Evolutionary conservation across 2,888 invertebrate genomes (phyloP), one percentile per base, ranked within the genome.

Genomic region (Sipha maydis): DNA sequence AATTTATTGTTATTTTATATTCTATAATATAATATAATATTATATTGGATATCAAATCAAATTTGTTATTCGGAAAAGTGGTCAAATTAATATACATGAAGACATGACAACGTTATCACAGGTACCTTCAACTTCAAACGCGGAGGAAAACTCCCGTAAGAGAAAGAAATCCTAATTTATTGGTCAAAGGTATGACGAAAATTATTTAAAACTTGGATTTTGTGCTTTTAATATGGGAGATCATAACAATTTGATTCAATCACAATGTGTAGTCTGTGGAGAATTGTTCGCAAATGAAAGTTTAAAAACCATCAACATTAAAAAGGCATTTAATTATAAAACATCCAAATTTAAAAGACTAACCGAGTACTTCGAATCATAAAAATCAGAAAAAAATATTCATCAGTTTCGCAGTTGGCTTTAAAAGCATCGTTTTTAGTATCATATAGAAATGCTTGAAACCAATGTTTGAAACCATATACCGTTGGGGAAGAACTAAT

Each of bases 181-280:
- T 79, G 79, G 61, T 56, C 34, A 34, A 61, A 79, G 61, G 61
- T 79, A 79, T 79, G 79, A 79, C 61, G 79, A 61, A 61, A 79
- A 79, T 79, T 79, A 67, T 79, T 61, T 61, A 79, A 79, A 38
- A 79, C 61, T 79, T 79, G 56, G 79, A 79, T 79, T 79, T 79
- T 41, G 79, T 61, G 61, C 61, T 61, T 79, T 38, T 76, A 14
- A 76, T 48, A 48, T 76, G n/a, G 76, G 48, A 76, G 11, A 48
- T 76, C 34, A 34, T 4, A 34, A 4, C 34, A 34, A 34, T 34
- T 76, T 76, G 48, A 48, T 76, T 76, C n/a, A 48, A 76, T 14
- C n/a, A 76, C n/a, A 76, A 14, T 76, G 41, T 48, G 76, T 48
- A 48, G 76, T 76, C 69, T 69, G 69, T n/a, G 28, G 69, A 25